Conservation (phyloP, 1,140 invertebrate species). For the Heliconius congener region DNA sequence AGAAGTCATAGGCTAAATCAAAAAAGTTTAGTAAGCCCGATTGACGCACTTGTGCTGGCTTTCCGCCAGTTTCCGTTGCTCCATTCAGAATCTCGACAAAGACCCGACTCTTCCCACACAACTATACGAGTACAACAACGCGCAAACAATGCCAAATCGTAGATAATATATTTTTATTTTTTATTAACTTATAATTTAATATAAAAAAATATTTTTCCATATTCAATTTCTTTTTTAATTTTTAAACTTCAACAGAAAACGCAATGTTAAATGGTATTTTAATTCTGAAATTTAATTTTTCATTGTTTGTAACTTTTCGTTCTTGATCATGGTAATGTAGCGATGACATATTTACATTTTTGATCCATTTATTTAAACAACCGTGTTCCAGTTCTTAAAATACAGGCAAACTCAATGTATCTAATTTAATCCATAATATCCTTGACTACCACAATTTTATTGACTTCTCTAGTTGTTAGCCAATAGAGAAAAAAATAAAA, state of each 20-base stretch:
- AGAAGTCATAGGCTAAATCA: slow-evolving; percentile 17
- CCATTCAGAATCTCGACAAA: slow-evolving; percentile 75
- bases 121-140: slow-evolving; percentile 31
- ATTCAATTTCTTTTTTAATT: not conserved
- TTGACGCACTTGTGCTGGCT: slow-evolving; percentile 69
- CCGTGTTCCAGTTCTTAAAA: slow-evolving; percentile 15
- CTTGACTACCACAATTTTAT: not conserved
- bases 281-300: not conserved
- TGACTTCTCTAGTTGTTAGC: not conserved
- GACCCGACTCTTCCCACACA: slow-evolving; percentile 63
- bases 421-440: not conserved
- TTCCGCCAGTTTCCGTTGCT: slow-evolving; percentile 62
- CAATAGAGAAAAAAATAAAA: not conserved
- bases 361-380: not conserved
- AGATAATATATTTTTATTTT: not conserved
- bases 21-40: slow-evolving; percentile 50
- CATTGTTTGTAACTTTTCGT: too few species aligned
- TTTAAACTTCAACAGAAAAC: not conserved
- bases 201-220: not conserved
- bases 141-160: slow-evolving; percentile 19
- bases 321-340: not conserved
- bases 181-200: not conserved
- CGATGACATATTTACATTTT: not conserved
- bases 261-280: not conserved
- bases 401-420: slow-evolving; percentile 18